These are phyloP conservation scores for Crax fasciolata DNA, from an alignment of 2,797 vertebrate genomes.

Conservation along the genomic window DNA sequence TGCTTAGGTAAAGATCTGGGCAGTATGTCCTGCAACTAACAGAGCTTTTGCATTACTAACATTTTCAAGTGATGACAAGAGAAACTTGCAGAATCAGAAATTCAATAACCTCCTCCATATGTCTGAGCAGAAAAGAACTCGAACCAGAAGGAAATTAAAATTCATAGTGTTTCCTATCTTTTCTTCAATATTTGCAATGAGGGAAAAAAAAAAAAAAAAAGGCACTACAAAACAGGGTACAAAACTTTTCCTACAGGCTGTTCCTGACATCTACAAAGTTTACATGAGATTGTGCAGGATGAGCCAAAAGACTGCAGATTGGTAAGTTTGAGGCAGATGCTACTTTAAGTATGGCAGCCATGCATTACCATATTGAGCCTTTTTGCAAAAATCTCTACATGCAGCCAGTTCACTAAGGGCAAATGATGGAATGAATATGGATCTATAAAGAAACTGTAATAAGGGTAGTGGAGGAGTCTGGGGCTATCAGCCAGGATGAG, in stretches of 20 bases:
- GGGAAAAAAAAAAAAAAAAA: constrained; percentile 30
- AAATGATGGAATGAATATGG: constrained; percentile 53
- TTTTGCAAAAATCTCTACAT: constrained; percentile 69
- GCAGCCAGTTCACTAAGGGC: constrained; percentile 55
- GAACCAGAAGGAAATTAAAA: constrained; percentile 74
- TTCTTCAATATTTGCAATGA: constrained; percentile 61
- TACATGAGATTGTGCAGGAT: constrained; percentile 46
- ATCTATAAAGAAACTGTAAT: neutral
- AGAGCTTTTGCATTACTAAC: constrained; percentile 24
- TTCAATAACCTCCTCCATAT: constrained; percentile 60
- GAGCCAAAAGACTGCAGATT: constrained; percentile 66
- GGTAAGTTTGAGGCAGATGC: constrained; percentile 70
- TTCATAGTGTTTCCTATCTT: constrained; percentile 65
- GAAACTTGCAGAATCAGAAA: constrained; percentile 53
- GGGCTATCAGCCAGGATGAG: constrained; percentile 1
- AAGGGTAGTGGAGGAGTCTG: neutral
- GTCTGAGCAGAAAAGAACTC: constrained; percentile 57
- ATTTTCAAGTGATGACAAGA: constrained; percentile 47
- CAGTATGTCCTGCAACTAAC: constrained; percentile 27
- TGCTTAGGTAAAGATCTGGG: neutral
- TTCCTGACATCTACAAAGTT: constrained; percentile 64
- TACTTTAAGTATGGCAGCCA: constrained; percentile 60
- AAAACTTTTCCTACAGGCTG: constrained; percentile 66
- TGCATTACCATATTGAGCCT: constrained; percentile 65
- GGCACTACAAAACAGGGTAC: constrained; percentile 47